Base-by-base conservation (phyloP, 2,113 vertebrate species). In the Laticauda laticaudata region DNA sequence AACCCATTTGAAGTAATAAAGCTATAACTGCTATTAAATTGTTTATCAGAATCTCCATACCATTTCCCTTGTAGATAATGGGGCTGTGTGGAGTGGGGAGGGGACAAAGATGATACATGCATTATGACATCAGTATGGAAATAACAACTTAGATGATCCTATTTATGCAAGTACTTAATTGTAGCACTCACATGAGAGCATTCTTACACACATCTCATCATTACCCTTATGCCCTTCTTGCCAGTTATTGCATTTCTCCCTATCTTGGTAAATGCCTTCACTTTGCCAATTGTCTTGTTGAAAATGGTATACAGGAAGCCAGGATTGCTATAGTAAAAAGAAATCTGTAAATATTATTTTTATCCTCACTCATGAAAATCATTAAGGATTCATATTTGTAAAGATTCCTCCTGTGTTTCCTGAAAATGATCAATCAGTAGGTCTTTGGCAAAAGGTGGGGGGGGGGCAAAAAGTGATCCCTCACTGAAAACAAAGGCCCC, bases 401-500 rank as follows among this genome's bases (percentile, higher is more conserved):
- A 29, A 11, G 24, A 48, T 43, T 91, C 24, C 53, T 56, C 7
- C 21, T 12, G 34, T 81, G 75, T 81, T 34, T 81, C 34, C 75
- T 81, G 34, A 81, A 81, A 81, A 81, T 21, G 34, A 34, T 81
- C 34, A 81, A 21, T 92, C 34, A 90, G 56, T 8, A 53, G 87
- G 87, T 11, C 0, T 91, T 89, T 89, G 18, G 81, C 75, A 92
- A 91, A 26, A 61, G 20, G 1, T 3, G 3, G 34, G 34, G 29
- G 56, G 26, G 91, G 81, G 9, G 61, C 5, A 57, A 29, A 39
- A 4, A 51, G 21, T 12, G 15, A 15, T 51, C 11, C 6, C 4
- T 29, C 43, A n/a, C 43, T 18, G 81, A 87, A 90, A 43, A n/a
- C 75, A 23, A 57, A 56, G 90, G 87, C 93, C 94, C 90, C 21